Evolutionary conservation across 2,113 vertebrate genomes (phyloP).

Genomic region (Ctenodactylus gundi): DNA sequence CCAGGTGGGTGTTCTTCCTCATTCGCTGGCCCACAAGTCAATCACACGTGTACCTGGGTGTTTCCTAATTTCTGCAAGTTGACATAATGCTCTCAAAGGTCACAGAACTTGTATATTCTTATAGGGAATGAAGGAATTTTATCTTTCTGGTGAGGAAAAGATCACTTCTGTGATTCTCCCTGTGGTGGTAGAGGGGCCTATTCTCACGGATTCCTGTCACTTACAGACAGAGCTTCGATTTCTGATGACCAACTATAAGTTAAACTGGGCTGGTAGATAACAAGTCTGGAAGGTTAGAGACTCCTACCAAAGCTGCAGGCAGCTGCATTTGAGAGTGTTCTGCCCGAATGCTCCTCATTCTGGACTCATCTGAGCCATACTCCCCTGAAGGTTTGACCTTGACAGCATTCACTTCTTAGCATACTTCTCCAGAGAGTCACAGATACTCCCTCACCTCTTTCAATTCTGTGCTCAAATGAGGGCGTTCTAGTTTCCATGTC

Average conservation of each 20-base stretch:
- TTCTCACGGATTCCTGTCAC: background rate
- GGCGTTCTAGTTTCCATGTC: too few species aligned
- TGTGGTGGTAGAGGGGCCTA: background rate
- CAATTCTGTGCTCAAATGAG: background rate
- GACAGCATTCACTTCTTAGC: background rate
- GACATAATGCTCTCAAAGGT: too few species aligned
- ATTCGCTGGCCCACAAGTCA: too few species aligned
- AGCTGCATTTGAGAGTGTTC: too few species aligned
- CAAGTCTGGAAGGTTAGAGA: background rate
- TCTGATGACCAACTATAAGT: background rate
- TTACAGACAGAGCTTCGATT: background rate
- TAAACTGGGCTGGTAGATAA: background rate
- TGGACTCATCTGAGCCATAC: background rate
- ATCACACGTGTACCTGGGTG: too few species aligned
- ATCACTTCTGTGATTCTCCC: fast-evolving
- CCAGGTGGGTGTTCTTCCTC: too few species aligned
- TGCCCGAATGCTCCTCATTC: background rate
- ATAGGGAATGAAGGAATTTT: background rate
- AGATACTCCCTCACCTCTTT: background rate
- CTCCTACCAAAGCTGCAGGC: background rate
- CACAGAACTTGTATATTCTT: background rate
- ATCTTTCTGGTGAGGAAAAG: background rate
- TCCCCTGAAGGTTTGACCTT: background rate
- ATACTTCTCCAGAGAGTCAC: background rate
- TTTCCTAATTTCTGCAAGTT: too few species aligned